These are phyloP conservation scores for Sitta carolinensis DNA, from an alignment of 2,797 vertebrate species.

Conservation along the genomic window DNA sequence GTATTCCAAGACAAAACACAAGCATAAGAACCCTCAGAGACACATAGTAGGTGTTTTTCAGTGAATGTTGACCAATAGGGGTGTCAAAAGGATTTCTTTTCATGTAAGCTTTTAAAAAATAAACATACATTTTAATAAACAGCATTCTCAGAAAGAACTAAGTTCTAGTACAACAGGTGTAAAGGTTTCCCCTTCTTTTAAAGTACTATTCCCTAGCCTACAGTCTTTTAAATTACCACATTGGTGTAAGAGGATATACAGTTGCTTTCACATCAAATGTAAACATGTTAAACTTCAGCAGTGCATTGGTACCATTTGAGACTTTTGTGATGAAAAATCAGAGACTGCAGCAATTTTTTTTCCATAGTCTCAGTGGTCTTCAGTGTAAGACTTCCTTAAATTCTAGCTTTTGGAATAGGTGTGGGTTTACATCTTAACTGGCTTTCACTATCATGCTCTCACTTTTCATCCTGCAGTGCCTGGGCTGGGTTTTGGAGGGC, in stretches of 20 bases:
- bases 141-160: not conserved
- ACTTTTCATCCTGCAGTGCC: not conserved
- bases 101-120: not conserved
- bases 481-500: not conserved
- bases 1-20: not conserved
- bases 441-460: not conserved
- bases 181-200: not conserved
- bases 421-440: not conserved
- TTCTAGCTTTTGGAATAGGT: not conserved
- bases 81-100: not conserved
- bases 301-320: not conserved
- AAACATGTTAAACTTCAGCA: not conserved
- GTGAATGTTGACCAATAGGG: not conserved
- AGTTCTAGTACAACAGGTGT: not conserved
- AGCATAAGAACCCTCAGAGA: not conserved
- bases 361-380: not conserved
- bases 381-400: not conserved
- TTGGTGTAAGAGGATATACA: not conserved
- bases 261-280: not conserved
- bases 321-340: not conserved
- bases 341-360: not conserved
- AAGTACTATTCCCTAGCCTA: not conserved
- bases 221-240: not conserved
- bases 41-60: not conserved
- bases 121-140: not conserved